Percentiles rank a stretch among this genome's conserved stretches.
phyloP scores from a whole-genome alignment of 2,797 vertebrate species.

The Choloepus didactylus region DNA sequence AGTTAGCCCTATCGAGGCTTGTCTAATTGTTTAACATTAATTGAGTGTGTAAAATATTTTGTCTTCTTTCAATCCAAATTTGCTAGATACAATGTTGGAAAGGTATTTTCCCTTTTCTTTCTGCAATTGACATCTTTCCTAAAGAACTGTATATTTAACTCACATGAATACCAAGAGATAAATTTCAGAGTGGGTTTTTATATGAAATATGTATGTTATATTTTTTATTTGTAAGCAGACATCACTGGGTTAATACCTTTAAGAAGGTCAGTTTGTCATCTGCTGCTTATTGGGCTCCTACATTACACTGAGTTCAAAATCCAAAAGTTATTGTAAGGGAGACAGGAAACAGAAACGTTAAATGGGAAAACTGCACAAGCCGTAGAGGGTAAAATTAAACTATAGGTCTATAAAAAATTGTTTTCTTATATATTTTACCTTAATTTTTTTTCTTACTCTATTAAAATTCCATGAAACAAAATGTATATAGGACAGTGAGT shows the following conservation, averaged over 20 bases:
- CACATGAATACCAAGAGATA: not conserved
- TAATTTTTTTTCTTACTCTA: not conserved
- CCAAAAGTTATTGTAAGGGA: not conserved
- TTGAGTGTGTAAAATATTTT: conserved; percentile 19
- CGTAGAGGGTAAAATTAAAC: not conserved
- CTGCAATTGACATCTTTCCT: not conserved
- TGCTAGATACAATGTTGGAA: not conserved
- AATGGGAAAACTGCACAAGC: not conserved
- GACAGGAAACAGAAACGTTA: not conserved
- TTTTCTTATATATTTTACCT: not conserved
- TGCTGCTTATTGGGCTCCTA: not conserved
- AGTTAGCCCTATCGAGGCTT: not conserved
- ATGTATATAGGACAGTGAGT: not conserved
- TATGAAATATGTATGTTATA: not conserved
- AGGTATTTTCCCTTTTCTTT: not conserved
- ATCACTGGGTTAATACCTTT: not conserved
- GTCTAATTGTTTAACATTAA: not conserved
- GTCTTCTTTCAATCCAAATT: not conserved
- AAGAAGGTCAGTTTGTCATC: not conserved
- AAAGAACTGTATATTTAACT: not conserved
- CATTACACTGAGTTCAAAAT: not conserved
- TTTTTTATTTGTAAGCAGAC: conserved; percentile 39
- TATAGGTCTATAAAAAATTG: not conserved
- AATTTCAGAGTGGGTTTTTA: not conserved
- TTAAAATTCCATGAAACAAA: conserved; percentile 44